Evolutionary conservation across 2,113 vertebrate genomes (phyloP), one percentile per base, ranked within the genome.

Genomic region (Blennius ocellaris): DNA sequence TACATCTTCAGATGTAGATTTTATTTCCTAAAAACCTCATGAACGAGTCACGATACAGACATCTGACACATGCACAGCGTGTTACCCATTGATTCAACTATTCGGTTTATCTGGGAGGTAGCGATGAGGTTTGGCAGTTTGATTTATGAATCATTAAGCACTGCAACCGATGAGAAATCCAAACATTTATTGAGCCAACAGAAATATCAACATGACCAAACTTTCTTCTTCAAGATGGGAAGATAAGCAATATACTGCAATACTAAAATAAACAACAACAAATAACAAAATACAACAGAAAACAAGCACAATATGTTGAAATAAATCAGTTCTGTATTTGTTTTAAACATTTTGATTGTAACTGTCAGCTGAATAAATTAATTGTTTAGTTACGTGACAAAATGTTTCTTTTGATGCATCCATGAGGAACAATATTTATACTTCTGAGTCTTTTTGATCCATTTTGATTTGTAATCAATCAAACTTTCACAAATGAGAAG

Each of bases 181-280:
- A 52, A 8, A 0, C 65, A 84, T 82, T 82, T 80, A 88, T 78
- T 84, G 30, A 50, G 44, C 12, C 11, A 53, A 52, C 8, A 52
- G 45, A 48, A 69, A 56, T 52, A 61, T 12, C 0, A 5, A 63
- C 7, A 8, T 43, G 10, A 68, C 21, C 47, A 38, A 7, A 15
- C 44, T 39, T 48, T 56, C 73, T 47, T 11, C 11, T 56, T 70
- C 12, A 11, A 45, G 44, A 77, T 1, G 8, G 14, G 36, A 39
- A 10, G 37, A 14, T 40, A 15, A 66, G 39, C 21, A 58, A 30
- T 30, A 30, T 9, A 63, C 53, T 11, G 8, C 5, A 57, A 36
- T 38, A 17, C 14, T 0, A 7, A 66, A 5, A 69, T 40, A 57
- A 2, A 36, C 1, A 15, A 38, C 53, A 37, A 41, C 4, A 60